phyloP scores from a whole-genome alignment of 2,113 vertebrate species.

The Heteronetta atricapilla region DNA sequence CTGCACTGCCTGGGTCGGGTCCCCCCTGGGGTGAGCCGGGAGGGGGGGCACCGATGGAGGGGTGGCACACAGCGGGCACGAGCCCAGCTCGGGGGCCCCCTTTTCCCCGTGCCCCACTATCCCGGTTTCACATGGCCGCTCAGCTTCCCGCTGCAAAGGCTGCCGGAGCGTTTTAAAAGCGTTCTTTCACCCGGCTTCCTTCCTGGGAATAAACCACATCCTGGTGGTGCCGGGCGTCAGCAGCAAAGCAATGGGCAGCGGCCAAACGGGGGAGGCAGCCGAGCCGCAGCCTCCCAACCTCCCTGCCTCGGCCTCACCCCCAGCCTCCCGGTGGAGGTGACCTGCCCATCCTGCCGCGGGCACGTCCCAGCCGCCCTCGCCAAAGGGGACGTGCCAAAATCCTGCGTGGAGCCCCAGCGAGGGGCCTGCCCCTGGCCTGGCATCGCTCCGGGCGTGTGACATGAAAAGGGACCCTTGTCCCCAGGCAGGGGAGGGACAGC shows the following conservation, averaged over 20 bases:
- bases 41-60: not conserved
- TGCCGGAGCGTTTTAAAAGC: not conserved
- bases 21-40: rapidly evolving
- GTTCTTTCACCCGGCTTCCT: slow-evolving; percentile 23
- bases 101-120: not conserved
- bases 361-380: rapidly evolving
- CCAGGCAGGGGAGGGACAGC: not conserved
- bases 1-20: not conserved
- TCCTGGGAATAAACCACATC: slow-evolving; percentile 54
- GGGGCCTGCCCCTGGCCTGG: no score
- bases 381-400: slow-evolving; percentile 42
- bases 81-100: not conserved
- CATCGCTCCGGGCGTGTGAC: no score
- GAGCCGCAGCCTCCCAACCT: not conserved
- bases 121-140: not conserved
- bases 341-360: rapidly evolving
- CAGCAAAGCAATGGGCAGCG: not conserved
- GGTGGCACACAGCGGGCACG: not conserved
- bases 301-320: not conserved
- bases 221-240: not conserved
- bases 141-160: slow-evolving; percentile 24
- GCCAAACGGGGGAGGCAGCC: not conserved
- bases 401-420: not conserved
- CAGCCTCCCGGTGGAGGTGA: rapidly evolving
- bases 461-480: no score